These are phyloP conservation scores for Lepeophtheirus nordmannii DNA, from an alignment of 2,888 invertebrate genomes.

Conservation along the genomic window DNA sequence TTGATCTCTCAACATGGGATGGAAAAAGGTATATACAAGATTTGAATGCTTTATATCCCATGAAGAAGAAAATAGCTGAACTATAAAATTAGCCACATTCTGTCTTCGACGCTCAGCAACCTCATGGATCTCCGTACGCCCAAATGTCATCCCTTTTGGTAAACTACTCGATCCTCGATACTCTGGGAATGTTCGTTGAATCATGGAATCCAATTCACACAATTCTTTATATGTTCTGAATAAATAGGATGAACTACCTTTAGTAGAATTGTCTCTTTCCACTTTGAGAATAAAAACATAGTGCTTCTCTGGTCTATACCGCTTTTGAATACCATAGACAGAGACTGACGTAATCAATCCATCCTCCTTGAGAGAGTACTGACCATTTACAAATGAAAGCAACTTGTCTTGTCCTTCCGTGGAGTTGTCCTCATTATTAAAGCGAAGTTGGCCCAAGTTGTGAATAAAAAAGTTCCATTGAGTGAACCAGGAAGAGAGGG, in stretches of 20 bases:
- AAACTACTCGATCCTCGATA: conserved; percentile 38
- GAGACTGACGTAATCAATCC: conserved; percentile 69
- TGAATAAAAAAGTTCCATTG: conserved; percentile 97
- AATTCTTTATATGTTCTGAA: conserved; percentile 94
- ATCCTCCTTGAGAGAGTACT: conserved; percentile 54
- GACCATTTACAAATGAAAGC: not conserved
- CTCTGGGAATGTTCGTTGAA: conserved; percentile 38
- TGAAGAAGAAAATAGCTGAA: conserved; percentile 52
- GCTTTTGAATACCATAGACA: conserved; percentile 77
- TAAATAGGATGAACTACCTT: conserved; percentile 53
- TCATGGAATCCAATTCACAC: conserved; percentile 84
- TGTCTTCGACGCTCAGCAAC: conserved; percentile 82
- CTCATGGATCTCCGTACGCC: conserved; percentile 81
- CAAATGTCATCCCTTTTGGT: conserved; percentile 36
- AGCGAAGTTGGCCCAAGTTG: conserved; percentile 61
- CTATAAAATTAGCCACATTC: conserved; percentile 74
- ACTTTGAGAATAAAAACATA: conserved; percentile 77
- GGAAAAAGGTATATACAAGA: conserved; percentile 95
- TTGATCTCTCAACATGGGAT: conserved; percentile 83
- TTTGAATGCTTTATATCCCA: conserved; percentile 90
- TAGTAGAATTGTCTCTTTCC: conserved; percentile 64
- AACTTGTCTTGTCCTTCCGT: not conserved
- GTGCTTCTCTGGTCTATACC: conserved; percentile 91
- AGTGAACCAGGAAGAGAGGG: conserved; percentile 79
- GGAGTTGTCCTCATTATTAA: not conserved